Conservation (phyloP, 2,888 invertebrate genomes). For the Laothoe populi region DNA sequence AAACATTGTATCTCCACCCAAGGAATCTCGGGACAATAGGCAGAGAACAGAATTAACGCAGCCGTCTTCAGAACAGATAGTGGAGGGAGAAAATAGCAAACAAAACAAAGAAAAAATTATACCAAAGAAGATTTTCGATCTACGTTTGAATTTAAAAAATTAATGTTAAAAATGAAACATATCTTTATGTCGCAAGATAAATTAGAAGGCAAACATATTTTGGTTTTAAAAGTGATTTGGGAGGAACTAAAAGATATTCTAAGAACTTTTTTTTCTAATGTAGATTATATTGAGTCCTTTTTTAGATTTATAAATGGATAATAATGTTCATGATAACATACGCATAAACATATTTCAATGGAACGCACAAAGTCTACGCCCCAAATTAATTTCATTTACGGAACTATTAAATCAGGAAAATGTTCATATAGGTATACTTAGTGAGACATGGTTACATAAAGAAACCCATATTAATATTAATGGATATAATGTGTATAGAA, state of each 20-base stretch:
- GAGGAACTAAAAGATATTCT: conserved; percentile 13
- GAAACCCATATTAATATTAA: conserved; percentile 32
- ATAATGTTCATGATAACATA: conserved; percentile 37
- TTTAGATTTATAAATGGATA: conserved; percentile 25
- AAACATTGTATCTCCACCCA: neutral
- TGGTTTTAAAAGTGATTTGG: conserved; percentile 13
- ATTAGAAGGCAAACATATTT: conserved; percentile 10
- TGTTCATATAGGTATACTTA: conserved; percentile 38
- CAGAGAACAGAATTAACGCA: neutral
- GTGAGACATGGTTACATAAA: conserved; percentile 39
- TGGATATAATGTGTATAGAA: conserved; percentile 37
- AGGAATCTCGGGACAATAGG: conserved; percentile 3
- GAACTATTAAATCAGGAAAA: conserved; percentile 35
- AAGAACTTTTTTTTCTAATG: neutral
- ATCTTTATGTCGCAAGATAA: conserved; percentile 3
- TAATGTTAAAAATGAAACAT: neutral
- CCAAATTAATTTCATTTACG: conserved; percentile 35
- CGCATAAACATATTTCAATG: neutral
- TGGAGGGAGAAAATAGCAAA: neutral
- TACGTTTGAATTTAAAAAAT: neutral
- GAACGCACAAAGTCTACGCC: conserved; percentile 34
- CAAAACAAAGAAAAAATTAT: neutral
- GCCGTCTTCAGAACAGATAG: too few relatives aligned
- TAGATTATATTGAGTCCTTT: conserved; percentile 1
- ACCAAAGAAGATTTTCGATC: neutral